Conservation (phyloP, 2,888 invertebrate species). For the Horisme vitalbata region DNA sequence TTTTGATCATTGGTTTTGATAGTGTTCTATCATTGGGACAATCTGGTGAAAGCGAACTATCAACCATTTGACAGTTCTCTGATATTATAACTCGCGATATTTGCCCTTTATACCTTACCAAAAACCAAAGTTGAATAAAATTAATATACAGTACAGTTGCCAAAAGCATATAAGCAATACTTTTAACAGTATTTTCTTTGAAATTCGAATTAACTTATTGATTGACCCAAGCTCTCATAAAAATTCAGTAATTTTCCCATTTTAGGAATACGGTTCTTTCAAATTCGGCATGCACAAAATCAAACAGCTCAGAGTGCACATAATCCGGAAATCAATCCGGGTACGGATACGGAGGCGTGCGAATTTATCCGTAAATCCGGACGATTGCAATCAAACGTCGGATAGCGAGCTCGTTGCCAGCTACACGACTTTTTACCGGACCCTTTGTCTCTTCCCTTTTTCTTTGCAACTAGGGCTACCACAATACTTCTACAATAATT, state of each 20-base stretch:
- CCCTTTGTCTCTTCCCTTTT: slow-evolving; percentile 49
- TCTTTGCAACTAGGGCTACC: slow-evolving; percentile 39
- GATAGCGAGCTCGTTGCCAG: slow-evolving; percentile 56
- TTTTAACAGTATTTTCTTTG: too few relatives aligned
- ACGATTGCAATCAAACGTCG: slow-evolving; percentile 64
- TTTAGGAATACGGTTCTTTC: too few relatives aligned
- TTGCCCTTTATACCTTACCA: too few relatives aligned
- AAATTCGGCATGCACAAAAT: background rate
- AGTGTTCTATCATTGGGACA: slow-evolving; percentile 18
- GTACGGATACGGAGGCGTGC: slow-evolving; percentile 25
- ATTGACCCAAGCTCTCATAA: too few relatives aligned
- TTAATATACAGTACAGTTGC: too few relatives aligned
- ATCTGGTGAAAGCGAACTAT: too few relatives aligned
- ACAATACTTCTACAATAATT: background rate
- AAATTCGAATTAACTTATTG: too few relatives aligned
- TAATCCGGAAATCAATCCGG: slow-evolving; percentile 28
- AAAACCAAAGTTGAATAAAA: too few relatives aligned
- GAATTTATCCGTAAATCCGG: slow-evolving; percentile 38
- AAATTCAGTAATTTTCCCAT: too few relatives aligned
- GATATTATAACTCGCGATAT: too few relatives aligned
- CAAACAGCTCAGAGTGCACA: slow-evolving; percentile 20
- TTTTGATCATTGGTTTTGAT: slow-evolving; percentile 41
- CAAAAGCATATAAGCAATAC: too few relatives aligned
- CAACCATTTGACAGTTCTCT: too few relatives aligned
- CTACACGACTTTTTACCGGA: slow-evolving; percentile 61